A percentile compares a stretch with the other conserved stretches of the same genome.
Evolutionary conservation across 2,113 vertebrate genomes (phyloP).

Genomic region (Xyliphius kryptos): DNA sequence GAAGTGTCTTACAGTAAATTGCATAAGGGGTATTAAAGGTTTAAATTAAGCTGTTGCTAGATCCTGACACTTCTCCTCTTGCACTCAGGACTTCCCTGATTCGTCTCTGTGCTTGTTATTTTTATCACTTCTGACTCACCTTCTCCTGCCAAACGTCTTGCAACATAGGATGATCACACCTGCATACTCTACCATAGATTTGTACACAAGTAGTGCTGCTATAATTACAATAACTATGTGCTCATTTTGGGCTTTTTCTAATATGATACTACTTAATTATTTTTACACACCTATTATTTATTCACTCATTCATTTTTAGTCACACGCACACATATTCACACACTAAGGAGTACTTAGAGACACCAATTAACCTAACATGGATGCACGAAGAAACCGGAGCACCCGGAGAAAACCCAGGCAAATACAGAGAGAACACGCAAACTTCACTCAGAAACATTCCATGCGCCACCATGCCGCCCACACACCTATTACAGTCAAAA

Average conservation of each 20-base stretch:
- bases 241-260: neutral
- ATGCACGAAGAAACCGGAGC: too few species aligned
- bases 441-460: too few species aligned
- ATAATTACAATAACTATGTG: neutral
- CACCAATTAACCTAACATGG: too few species aligned
- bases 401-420: too few species aligned
- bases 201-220: neutral
- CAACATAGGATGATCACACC: neutral
- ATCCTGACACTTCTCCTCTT: slow-evolving; percentile 3
- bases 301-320: too few species aligned
- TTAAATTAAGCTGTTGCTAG: neutral
- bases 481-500: too few species aligned
- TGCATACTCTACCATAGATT: neutral
- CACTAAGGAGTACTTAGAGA: too few species aligned
- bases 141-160: neutral
- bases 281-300: neutral
- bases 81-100: neutral
- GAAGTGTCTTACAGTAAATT: slow-evolving; percentile 7
- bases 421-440: too few species aligned
- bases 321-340: too few species aligned
- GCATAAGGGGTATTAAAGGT: slow-evolving; percentile 9
- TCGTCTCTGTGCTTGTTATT: neutral
- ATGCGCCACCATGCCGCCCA: too few species aligned
- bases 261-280: neutral
- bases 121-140: neutral